Base-by-base conservation (phyloP, 2,797 vertebrate genomes). In the Anas bahamensis region DNA sequence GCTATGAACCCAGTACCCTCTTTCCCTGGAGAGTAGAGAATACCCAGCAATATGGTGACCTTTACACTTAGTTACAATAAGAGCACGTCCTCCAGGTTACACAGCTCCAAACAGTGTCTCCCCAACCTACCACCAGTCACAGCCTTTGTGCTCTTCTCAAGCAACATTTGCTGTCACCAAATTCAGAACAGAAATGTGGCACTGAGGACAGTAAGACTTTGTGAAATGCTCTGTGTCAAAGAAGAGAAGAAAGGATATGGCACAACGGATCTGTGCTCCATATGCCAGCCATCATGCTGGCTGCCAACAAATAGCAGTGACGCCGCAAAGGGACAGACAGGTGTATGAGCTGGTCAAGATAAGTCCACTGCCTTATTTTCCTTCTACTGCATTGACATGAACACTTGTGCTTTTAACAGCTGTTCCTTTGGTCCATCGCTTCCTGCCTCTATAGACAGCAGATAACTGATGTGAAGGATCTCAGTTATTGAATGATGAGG, bases 111-210 rank as follows among this genome's bases (percentile, higher is more conserved):
- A 39, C 1, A 0, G 1, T 5, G 5, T 18, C 65, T 73, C 60
- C 35, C 15, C 7, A 65, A 85, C 88, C 66, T 21, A 84, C 17
- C 81, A 57, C 17, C 77, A 69, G 24, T 87, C 73, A 52, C 0
- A 92, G 71, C 14, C 33, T 53, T 50, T 41, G 39, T 75, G 59
- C 66, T 70, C 66, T 57, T 63, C 79, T 81, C 37, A 35, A 71
- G 37, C 89, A 79, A 86, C 63, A 70, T 83, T 50, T 85, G 48
- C 90, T 90, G 82, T 84, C 93, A 90, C 19, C 73, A 55, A 14
- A 53, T 35, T 73, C 39, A 22, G 63, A 83, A 44, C 0, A 59
- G 75, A 89, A 87, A 82, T 35, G 44, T 33, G 6, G 37, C 4
- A 19, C 59, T 35, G 13, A 81, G 79, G 56, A 81, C 14, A 44